Conservation (phyloP, 2,888 invertebrate species). For the Urechis unicinctus region DNA sequence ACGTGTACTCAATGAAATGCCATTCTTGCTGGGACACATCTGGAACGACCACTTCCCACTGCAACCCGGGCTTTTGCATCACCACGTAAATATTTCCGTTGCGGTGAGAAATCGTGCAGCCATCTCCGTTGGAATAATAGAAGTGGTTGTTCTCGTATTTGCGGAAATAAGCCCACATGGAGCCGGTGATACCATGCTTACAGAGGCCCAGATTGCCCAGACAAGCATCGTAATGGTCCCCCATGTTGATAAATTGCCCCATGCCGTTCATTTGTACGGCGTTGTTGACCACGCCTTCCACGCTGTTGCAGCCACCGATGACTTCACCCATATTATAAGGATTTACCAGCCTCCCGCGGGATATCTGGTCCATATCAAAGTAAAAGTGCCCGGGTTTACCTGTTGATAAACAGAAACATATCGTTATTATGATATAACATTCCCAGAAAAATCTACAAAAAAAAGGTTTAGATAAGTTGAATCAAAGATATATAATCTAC, state of each 20-base stretch:
- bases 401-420: too few species aligned
- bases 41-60: slow-evolving; percentile 32
- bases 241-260: slow-evolving; percentile 41
- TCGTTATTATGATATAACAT: neutral
- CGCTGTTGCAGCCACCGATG: slow-evolving; percentile 24
- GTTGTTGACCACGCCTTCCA: slow-evolving; percentile 34
- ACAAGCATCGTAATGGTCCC: slow-evolving; percentile 30
- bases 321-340: slow-evolving; percentile 22
- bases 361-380: slow-evolving; percentile 31
- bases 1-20: slow-evolving; percentile 40
- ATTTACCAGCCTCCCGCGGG: slow-evolving; percentile 23
- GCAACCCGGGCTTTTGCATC: slow-evolving; percentile 16
- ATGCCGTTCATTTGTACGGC: slow-evolving; percentile 35
- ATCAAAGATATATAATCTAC: too few species aligned
- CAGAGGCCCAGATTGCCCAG: slow-evolving; percentile 38
- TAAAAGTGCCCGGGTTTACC: slow-evolving; percentile 29
- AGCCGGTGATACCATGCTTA: slow-evolving; percentile 36
- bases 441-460: neutral
- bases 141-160: slow-evolving; percentile 35
- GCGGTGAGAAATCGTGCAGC: slow-evolving; percentile 28
- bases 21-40: slow-evolving; percentile 27
- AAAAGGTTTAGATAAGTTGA: neutral
- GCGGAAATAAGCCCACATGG: slow-evolving; percentile 38
- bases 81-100: slow-evolving; percentile 31
- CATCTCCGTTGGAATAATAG: slow-evolving; percentile 17